These are phyloP conservation scores for Tapera naevia DNA, from an alignment of 2,797 vertebrate species.

Conservation along the genomic window DNA sequence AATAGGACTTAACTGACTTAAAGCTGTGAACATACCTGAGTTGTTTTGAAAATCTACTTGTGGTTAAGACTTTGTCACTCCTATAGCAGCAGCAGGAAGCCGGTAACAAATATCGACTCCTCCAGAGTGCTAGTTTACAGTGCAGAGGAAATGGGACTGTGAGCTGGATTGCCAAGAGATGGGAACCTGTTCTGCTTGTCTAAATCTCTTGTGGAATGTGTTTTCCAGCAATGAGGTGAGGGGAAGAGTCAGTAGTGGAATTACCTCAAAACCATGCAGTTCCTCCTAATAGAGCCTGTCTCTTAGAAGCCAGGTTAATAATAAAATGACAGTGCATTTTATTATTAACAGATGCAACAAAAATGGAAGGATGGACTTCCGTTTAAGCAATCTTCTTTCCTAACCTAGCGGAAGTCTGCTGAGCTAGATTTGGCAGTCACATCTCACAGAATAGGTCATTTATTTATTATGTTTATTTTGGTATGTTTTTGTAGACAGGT, in stretches of 20 bases:
- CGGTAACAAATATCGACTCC: neutral
- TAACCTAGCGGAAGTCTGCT: neutral
- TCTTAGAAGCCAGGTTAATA: neutral
- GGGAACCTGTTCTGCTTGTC: neutral
- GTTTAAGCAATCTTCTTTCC: neutral
- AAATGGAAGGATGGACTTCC: neutral
- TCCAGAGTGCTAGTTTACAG: neutral
- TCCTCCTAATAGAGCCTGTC: neutral
- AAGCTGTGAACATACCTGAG: neutral
- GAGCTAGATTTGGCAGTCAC: neutral
- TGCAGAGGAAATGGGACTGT: neutral
- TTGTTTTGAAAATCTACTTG: neutral
- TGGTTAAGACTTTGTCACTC: neutral
- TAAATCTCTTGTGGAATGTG: neutral
- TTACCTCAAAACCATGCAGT: neutral
- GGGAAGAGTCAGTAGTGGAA: neutral
- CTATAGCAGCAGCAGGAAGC: neutral
- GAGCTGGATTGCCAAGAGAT: neutral
- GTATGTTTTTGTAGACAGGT: constrained; percentile 12
- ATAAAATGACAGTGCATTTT: neutral
- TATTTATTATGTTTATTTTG: constrained; percentile 20
- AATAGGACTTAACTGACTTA: neutral
- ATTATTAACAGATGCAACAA: neutral
- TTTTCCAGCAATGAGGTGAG: neutral
- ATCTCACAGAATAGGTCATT: neutral